These are phyloP conservation scores for Siniperca chuatsi DNA, from an alignment of 2,113 vertebrate genomes.

Conservation along the genomic window DNA sequence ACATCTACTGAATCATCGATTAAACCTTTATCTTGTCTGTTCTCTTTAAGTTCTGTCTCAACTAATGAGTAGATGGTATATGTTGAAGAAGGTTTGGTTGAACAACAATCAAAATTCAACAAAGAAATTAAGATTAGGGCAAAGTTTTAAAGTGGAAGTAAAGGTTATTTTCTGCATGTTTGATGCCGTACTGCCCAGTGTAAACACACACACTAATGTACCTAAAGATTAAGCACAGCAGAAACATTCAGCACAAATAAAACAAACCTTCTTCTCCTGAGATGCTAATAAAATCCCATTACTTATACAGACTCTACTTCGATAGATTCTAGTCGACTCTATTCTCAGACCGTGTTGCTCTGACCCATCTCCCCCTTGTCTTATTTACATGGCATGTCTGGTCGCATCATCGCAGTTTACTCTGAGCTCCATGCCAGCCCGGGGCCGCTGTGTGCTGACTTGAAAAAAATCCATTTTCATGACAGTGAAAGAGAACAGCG, in stretches of 20 bases:
- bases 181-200: not conserved
- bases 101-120: not conserved
- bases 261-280: not conserved
- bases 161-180: not conserved
- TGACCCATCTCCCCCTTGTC: constrained; percentile 44
- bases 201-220: not conserved
- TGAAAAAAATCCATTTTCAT: constrained; percentile 48
- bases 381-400: constrained; percentile 69
- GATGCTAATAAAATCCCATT: not conserved
- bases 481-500: constrained; percentile 57
- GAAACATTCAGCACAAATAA: not conserved
- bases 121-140: not conserved
- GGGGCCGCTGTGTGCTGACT: constrained; percentile 57
- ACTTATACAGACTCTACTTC: not conserved
- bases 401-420: constrained; percentile 65
- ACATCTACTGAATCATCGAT: no score
- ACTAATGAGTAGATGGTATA: no score
- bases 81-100: not conserved
- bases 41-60: no score
- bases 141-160: not conserved
- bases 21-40: no score
- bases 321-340: not conserved
- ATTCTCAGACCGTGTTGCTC: constrained; percentile 10
- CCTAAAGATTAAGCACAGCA: not conserved
- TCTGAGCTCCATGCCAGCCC: constrained; percentile 47